Base-by-base conservation (phyloP, 1,140 invertebrate genomes). In the Drosophila athabasca region DNA sequence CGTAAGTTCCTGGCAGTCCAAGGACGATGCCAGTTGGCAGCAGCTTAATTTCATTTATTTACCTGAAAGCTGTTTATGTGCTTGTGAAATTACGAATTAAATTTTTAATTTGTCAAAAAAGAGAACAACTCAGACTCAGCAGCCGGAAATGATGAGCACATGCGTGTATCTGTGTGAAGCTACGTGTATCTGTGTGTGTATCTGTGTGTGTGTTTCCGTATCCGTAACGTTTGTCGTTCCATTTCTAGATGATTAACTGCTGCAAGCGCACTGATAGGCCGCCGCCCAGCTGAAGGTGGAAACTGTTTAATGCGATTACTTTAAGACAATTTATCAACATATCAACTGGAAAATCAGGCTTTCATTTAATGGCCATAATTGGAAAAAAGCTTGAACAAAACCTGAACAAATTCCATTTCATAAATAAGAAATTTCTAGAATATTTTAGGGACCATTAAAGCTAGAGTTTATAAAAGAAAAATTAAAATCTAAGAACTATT, bases 11-110 rank as follows among this genome's bases (percentile, higher is more conserved):
- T 1, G 0, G 17, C 0, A 19, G 83, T 49, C 54, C 74, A 87
- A 82, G 83, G 65, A 85, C 79, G 17, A 73, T 87, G 81, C 80
- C 61, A 46, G 62, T 29, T 57, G 57, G 29, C 26, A 7, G 58
- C 75, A 88, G 75, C 75, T 87, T 79, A 64, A 87, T 88, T 87
- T 87, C 82, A 76, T 87, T 87, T 88, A 87, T 82, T 87, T 76
- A 87, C 75, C 79, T 88, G 79, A 72, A 76, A 88, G 70, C 83
- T 79, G 78, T 87, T 85, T 87, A 87, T 88, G 62, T 79, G 66
- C 79, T 88, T 83, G 64, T 67, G 65, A 88, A 87, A 87, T 88
- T 88, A 79, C 75, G 77, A 87, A 87, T 88, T 88, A 83, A 88
- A 83, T 88, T 88, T 88, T 87, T 88, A 87, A 88, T 88, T 81